Evolutionary conservation across 2,888 invertebrate species (phyloP), one percentile per base, ranked within the genome.

Genomic region (Diarsia brunnea): DNA sequence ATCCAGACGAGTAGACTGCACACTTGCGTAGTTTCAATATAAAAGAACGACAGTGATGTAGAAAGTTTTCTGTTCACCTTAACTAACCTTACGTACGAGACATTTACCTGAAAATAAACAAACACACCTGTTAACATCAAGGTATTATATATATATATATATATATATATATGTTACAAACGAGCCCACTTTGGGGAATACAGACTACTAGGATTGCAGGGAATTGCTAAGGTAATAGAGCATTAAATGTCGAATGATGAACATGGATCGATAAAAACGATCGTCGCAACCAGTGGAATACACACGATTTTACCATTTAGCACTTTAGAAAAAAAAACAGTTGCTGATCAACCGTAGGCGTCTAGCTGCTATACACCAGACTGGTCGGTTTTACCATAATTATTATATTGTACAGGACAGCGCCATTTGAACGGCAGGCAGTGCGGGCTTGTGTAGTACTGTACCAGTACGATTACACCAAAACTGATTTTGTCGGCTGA

Each of bases 31-130:
- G 79, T 88, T 76, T 86, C 60, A 63, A 82, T 87, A 89, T 75
- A 84, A 88, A 88, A 87, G 75, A 86, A 78, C 82, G 77, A 87
- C 61, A 83, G 79, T 85, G 79, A 89, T 79, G 86, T 87, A 84
- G 81, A 87, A 82, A 84, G 81, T 87, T 78, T 84, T 79, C 78
- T 79, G 75, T 84, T 75, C 82, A 74, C 74, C 79, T 73, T 74
- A 67, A 75, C 73, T 78, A 71, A 83, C 72, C 84, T 79, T 74
- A 77, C 73, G 63, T 61, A 66, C 73, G 71, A 73, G 21, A 79
- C 70, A 65, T 77, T 89, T 88, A 88, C 77, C 88, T 88, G 89
- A 65, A 87, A 82, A 27, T 14, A 55, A 2, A 71, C 2, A 76
- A 38, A 81, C 58, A 31, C 14, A 51, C 8, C 21, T 24, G 11